phyloP scores from a whole-genome alignment of 2,888 invertebrate species.

The Papilio elwesi region DNA sequence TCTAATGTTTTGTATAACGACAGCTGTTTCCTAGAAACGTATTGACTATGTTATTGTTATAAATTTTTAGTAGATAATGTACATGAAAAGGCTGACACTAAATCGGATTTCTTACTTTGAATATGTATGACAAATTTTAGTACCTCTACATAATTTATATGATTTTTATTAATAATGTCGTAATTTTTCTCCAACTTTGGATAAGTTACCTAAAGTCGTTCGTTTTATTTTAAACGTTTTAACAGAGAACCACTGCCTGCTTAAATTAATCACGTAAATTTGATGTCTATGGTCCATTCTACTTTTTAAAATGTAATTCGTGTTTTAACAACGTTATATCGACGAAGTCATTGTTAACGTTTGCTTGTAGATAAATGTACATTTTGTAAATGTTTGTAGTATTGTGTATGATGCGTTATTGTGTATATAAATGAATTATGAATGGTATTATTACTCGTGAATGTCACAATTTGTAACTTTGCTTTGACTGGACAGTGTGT shows the following conservation, averaged over 20 bases:
- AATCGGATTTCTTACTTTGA: conserved; percentile 67
- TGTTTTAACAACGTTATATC: conserved; percentile 37
- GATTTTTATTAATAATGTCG: conserved; percentile 36
- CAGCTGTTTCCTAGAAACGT: conserved; percentile 82
- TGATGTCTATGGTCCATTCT: conserved; percentile 31
- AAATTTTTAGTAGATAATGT: conserved; percentile 78
- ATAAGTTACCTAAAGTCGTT: neutral
- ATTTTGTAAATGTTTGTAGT: conserved; percentile 72
- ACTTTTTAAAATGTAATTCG: conserved; percentile 31
- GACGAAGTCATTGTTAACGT: conserved; percentile 71
- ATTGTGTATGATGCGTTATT: conserved; percentile 13
- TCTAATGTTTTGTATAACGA: conserved; percentile 74
- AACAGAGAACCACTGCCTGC: conserved; percentile 18
- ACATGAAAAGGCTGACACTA: conserved; percentile 81
- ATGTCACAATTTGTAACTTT: conserved; percentile 31
- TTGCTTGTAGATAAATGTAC: conserved; percentile 74
- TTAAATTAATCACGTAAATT: conserved; percentile 23
- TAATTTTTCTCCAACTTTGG: neutral
- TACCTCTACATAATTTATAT: conserved; percentile 35
- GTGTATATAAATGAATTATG: conserved; percentile 31
- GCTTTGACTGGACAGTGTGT: conserved; percentile 24
- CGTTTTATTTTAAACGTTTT: neutral
- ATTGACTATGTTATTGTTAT: conserved; percentile 76
- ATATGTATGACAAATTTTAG: conserved; percentile 36
- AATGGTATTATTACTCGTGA: neutral